Evolutionary conservation across 1,140 invertebrate species (phyloP).

Genomic region (Lordiphosa stackelbergi): DNA sequence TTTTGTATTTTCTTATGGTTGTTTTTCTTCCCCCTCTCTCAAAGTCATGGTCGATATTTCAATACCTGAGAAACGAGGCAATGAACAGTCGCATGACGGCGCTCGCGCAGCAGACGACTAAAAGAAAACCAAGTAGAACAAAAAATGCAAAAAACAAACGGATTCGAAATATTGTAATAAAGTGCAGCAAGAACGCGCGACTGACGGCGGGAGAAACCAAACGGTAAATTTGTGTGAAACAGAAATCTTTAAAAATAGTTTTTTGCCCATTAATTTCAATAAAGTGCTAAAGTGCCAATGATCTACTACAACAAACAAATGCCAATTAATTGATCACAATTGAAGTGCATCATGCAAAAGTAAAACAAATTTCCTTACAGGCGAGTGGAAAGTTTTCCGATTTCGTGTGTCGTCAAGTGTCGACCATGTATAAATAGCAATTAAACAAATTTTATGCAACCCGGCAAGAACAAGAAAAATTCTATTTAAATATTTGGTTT

Average conservation of each 20-base stretch:
- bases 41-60: constrained; percentile 71
- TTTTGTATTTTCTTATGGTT: constrained; percentile 17
- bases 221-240: constrained; percentile 2
- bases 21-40: constrained; percentile 37
- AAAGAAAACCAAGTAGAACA: constrained; percentile 10
- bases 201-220: background rate
- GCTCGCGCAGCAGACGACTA: constrained; percentile 36
- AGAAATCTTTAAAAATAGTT: constrained; percentile 3
- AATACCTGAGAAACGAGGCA: constrained; percentile 55
- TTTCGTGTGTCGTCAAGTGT: constrained; percentile 2
- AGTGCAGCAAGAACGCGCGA: background rate
- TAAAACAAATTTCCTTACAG: constrained; percentile 41
- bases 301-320: constrained; percentile 23
- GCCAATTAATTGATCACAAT: constrained; percentile 68
- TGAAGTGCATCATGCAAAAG: constrained; percentile 51
- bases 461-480: too few species aligned
- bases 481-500: too few species aligned
- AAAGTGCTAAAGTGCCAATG: constrained; percentile 34
- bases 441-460: too few species aligned
- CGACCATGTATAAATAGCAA: background rate
- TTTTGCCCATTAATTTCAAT: background rate
- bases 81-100: constrained; percentile 51
- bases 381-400: constrained; percentile 63
- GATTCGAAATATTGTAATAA: constrained; percentile 20
- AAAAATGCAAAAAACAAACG: constrained; percentile 3